Percentiles rank a stretch among this genome's conserved stretches.
Evolutionary conservation across 2,888 invertebrate species (phyloP).

Genomic region (Macroteleia sp.): DNA sequence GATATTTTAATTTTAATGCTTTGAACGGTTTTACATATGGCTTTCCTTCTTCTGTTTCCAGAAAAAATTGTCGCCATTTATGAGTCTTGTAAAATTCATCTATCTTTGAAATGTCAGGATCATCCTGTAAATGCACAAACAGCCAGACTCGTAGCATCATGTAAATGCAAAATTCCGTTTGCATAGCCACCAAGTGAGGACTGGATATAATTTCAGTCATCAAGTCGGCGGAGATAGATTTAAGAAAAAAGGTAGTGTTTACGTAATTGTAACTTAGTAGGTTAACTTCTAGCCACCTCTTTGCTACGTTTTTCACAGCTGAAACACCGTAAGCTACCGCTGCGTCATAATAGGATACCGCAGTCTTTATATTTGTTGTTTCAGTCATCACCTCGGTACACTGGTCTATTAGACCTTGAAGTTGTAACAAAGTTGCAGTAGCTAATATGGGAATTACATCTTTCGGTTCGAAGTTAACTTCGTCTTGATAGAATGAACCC

Average conservation of each 20-base stretch:
- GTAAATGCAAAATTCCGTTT: slow-evolving; percentile 91
- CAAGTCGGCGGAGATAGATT: slow-evolving; percentile 87
- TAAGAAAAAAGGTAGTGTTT: slow-evolving; percentile 86
- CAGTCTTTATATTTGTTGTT: slow-evolving; percentile 89
- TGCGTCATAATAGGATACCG: slow-evolving; percentile 88
- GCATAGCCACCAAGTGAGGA: slow-evolving; percentile 89
- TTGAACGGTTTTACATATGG: slow-evolving; percentile 87
- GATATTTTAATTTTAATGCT: slow-evolving; percentile 87
- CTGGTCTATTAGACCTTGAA: slow-evolving; percentile 90
- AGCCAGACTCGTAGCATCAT: slow-evolving; percentile 89
- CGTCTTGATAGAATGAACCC: slow-evolving; percentile 89
- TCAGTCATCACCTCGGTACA: slow-evolving; percentile 90
- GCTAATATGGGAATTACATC: slow-evolving; percentile 89
- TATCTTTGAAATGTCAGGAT: slow-evolving; percentile 72
- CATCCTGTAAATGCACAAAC: slow-evolving; percentile 74
- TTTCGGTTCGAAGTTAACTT: slow-evolving; percentile 88
- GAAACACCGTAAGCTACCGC: slow-evolving; percentile 88
- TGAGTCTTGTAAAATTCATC: slow-evolving; percentile 79
- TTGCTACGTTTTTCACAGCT: slow-evolving; percentile 87
- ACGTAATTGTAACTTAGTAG: slow-evolving; percentile 87
- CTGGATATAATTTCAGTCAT: slow-evolving; percentile 88
- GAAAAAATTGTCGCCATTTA: slow-evolving; percentile 84
- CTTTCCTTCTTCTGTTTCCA: slow-evolving; percentile 86
- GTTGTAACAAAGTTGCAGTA: slow-evolving; percentile 89
- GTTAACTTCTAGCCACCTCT: slow-evolving; percentile 89